A percentile compares a stretch with the other conserved stretches of the same genome.
These are phyloP conservation scores for Conchocele bisecta DNA, from an alignment of 2,888 invertebrate genomes.

Conservation along the genomic window DNA sequence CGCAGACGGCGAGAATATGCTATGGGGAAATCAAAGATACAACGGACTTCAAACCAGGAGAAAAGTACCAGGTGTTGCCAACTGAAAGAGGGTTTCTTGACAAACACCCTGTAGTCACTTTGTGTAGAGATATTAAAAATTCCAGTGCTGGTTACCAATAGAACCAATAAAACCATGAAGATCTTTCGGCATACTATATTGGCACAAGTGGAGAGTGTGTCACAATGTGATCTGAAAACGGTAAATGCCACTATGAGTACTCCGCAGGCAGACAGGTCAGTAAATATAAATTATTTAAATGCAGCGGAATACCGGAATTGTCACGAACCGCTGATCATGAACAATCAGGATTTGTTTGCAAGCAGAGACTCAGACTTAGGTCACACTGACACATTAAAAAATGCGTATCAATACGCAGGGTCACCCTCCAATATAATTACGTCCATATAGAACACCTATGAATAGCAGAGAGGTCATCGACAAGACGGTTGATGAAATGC, in stretches of 20 bases:
- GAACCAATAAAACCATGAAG: conserved; percentile 4
- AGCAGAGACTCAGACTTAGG: conserved; percentile 25
- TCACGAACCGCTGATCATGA: neutral
- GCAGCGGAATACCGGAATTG: neutral
- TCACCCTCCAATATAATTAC: conserved; percentile 12
- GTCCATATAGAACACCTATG: conserved; percentile 11
- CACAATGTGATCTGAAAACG: neutral
- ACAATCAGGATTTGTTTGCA: conserved; percentile 30
- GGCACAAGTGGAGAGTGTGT: neutral
- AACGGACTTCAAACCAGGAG: neutral
- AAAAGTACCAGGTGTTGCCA: neutral
- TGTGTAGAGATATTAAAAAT: conserved; percentile 1
- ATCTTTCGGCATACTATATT: conserved; percentile 5
- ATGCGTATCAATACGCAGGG: conserved; percentile 19
- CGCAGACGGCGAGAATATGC: conserved; percentile 5
- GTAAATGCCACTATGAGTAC: neutral
- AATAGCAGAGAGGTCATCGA: conserved; percentile 24
- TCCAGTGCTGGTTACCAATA: conserved; percentile 10
- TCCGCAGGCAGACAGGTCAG: neutral
- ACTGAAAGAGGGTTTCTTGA: conserved; percentile 11
- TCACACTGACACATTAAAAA: conserved; percentile 24
- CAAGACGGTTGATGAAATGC: conserved; percentile 27
- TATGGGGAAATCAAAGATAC: conserved; percentile 1
- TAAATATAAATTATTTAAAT: conserved; percentile 2
- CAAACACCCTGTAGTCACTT: neutral